Evolutionary conservation across 53 echinoderm and acorn worm species (phyloP), one percentile per base, ranked within the genome.

Genomic region (Holothuria leucospilota): DNA sequence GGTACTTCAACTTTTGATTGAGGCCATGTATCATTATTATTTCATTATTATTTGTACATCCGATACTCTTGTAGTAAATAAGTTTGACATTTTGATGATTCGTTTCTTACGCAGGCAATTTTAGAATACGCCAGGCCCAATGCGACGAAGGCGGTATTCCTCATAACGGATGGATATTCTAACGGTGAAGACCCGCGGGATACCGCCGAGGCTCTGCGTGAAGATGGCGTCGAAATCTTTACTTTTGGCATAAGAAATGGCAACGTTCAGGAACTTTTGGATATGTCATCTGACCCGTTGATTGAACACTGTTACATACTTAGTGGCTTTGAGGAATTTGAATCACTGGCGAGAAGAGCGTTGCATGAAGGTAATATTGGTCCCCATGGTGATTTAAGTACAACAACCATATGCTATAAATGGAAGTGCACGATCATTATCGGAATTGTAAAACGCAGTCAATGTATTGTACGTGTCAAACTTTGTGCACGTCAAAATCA

Each of bases 91-190:
- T 20, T n/a, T 30, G 46, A 7, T 18, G 56, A 56, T 56, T 16
- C 30, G 2, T 24, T 23, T 26, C 11, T 67, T 16, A 68, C 81
- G 20, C 88, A 99, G 99, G 89, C 89, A 80, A 88, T 95, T 78
- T 67, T 99, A 62, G 52, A 86, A 38, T 41, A 70, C 56, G 93
- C 95, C 30, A 88, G 99, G 26, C 90, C 92, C 74, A 89, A 95
- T 74, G 81, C 99, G 20, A 92, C 95, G 51, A 86, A 91, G 39
- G 94, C 94, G 3, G 92, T 99, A 39, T 95, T 99, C 82, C 90
- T 99, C 41, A 92, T 99, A 12, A 99, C 99, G 13, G 99, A 99
- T 60, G 99, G 99, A 20, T 94, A 95, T 34, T 95, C 95, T 27
- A 99, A 99, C 66, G 95, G 99, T 13, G 92, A 90, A 18, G 92